Percentiles rank a stretch among this genome's conserved stretches.
phyloP scores from a whole-genome alignment of 2,113 vertebrate genomes.

The Sander vitreus region DNA sequence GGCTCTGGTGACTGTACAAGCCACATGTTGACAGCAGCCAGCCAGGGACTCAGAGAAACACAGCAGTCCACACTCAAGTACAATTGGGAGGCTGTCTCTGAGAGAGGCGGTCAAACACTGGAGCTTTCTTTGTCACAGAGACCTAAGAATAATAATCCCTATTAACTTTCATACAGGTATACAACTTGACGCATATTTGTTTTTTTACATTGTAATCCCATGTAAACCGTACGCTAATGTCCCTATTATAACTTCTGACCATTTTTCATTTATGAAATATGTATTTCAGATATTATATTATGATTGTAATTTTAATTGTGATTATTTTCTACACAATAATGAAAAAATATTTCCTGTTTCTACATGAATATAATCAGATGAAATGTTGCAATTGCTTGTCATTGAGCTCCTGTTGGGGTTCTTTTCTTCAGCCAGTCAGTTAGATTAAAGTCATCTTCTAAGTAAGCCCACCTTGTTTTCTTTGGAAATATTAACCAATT shows the following conservation, averaged over 20 bases:
- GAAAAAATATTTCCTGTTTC: background rate
- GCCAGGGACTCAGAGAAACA: conserved; percentile 30
- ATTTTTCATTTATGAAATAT: background rate
- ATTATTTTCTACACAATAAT: background rate
- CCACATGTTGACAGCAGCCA: conserved; percentile 56
- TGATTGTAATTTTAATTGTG: background rate
- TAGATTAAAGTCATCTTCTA: background rate
- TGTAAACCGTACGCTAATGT: background rate
- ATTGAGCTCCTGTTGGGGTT: background rate
- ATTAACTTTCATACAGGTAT: background rate
- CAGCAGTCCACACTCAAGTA: conserved; percentile 17
- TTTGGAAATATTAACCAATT: background rate
- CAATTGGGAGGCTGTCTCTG: background rate
- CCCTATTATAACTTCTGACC: background rate
- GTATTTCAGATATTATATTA: background rate
- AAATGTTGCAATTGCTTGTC: background rate
- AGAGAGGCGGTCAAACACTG: background rate
- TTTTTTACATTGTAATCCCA: background rate
- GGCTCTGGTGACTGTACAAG: conserved; percentile 55
- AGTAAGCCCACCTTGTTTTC: background rate
- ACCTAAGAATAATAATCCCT: background rate
- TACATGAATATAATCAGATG: background rate
- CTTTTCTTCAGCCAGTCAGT: background rate
- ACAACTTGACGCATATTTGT: background rate
- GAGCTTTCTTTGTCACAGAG: background rate